A percentile compares a stretch with the other conserved stretches of the same genome.
Conservation (phyloP, 2,797 vertebrate species). For the Selene dorsalis region DNA sequence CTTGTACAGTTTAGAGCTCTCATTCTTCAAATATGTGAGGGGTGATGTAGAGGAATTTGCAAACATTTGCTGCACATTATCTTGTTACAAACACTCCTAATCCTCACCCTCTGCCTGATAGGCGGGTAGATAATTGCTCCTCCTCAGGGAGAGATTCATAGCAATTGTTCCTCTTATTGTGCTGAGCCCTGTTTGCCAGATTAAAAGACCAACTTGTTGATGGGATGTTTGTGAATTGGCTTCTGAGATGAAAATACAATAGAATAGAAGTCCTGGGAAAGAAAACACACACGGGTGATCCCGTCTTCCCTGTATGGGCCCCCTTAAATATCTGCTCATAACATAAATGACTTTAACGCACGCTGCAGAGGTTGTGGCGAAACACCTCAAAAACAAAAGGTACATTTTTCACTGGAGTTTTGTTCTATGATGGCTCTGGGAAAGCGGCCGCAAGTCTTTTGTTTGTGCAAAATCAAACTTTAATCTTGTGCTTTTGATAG, state of each 20-base stretch:
- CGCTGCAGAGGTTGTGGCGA: constrained; percentile 42
- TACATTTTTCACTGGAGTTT: constrained; percentile 53
- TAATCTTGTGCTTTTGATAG: constrained; percentile 77
- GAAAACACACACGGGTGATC: constrained; percentile 8
- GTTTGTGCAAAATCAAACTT: constrained; percentile 78
- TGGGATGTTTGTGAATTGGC: constrained; percentile 49
- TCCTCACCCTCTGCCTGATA: constrained; percentile 62
- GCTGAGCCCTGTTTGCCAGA: constrained; percentile 37
- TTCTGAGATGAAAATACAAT: constrained; percentile 39
- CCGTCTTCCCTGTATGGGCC: constrained; percentile 20
- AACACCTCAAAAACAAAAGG: constrained; percentile 60
- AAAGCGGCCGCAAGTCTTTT: constrained; percentile 66
- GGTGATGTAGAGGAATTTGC: constrained; percentile 69
- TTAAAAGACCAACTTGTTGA: constrained; percentile 41
- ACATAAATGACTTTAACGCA: constrained; percentile 26
- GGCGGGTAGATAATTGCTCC: constrained; percentile 61
- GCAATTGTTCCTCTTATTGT: constrained; percentile 59
- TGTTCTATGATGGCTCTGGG: constrained; percentile 47
- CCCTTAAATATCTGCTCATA: constrained; percentile 42
- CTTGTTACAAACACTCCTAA: constrained; percentile 72
- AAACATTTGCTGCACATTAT: constrained; percentile 77
- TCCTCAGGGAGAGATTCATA: constrained; percentile 41
- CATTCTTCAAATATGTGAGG: constrained; percentile 65
- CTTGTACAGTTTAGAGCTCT: constrained; percentile 51
- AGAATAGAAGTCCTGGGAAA: constrained; percentile 37